phyloP scores from a whole-genome alignment of 2,113 vertebrate species.

The Pampusana beccarii region DNA sequence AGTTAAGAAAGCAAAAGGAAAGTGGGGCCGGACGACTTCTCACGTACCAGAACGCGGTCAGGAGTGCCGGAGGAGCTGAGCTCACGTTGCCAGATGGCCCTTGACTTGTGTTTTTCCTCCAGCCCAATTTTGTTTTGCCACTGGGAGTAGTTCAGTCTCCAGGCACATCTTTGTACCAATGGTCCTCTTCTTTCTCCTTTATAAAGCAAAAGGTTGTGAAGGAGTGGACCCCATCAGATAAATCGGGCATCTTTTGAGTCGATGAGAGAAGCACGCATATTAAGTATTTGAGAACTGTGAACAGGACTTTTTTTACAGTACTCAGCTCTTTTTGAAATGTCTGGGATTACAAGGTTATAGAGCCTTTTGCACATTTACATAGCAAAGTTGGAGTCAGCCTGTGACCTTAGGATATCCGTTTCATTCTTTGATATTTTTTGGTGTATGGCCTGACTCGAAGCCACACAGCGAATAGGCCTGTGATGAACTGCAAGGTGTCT shows the following conservation, averaged over 20 bases:
- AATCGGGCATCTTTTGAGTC: not conserved
- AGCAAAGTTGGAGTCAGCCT: not conserved
- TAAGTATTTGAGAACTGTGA: not conserved
- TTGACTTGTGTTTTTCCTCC: not conserved
- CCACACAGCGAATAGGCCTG: not conserved
- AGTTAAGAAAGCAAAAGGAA: slow-evolving; percentile 27
- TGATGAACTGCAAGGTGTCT: not conserved
- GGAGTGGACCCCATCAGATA: not conserved
- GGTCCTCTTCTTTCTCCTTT: not conserved
- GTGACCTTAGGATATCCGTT: not conserved
- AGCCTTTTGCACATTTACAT: not conserved
- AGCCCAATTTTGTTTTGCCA: not conserved
- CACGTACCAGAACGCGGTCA: not conserved
- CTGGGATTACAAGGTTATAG: not conserved
- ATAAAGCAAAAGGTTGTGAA: not conserved
- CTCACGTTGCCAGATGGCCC: not conserved
- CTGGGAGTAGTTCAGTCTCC: not conserved
- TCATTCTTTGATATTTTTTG: not conserved
- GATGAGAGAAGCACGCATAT: not conserved
- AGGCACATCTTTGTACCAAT: not conserved
- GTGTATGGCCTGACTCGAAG: not conserved
- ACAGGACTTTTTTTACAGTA: not conserved
- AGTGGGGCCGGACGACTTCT: not conserved
- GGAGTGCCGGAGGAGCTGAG: not conserved
- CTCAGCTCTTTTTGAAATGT: not conserved